Base-by-base conservation (phyloP, 2,888 invertebrate genomes). In the Lasioglossum morio region DNA sequence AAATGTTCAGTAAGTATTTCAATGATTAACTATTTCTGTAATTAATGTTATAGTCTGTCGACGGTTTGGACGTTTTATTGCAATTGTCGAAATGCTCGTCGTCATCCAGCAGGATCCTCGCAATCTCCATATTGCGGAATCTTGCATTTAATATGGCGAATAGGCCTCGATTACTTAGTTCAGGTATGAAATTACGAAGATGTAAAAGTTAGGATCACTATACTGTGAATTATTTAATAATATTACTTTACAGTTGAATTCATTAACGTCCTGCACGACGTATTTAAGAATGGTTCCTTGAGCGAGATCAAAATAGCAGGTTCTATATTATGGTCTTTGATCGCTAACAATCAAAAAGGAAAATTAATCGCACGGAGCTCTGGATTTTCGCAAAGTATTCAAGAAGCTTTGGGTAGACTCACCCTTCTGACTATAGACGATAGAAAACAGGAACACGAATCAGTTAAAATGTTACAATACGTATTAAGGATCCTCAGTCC, bases 341-440 rank as follows among this genome's bases (percentile, higher is more conserved):
- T 97, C 10, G 97, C 97, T 12, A 97, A 97, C 92, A 97, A 97
- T 92, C 97, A 97, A 89, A 97, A 97, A 95, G 97, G 97, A 87
- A 96, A 96, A 93, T 92, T 96, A 53, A 94, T 96, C n/a, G 94
- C 96, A 23, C 96, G 96, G 86, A 95, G 95, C 72, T 95, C 95
- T 4, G 96, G 96, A 37, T 93, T 96, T 66, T 95, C 96, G 70
- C 91, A 92, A 10, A 95, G 95, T 87, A 93, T 96, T 63, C 95
- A 96, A 83, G 95, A 96, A 81, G 93, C 95, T 40, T 92, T 96
- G 27, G 96, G 96, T 79, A 94, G 95, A 80, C 90, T 95, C 72
- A 94, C 95, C 77, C 69, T 91, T 10, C 78, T 96, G 57, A 92
- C 92, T 60, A 91, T 90, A n/a, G 87, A 91, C 30, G 92, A 92